A percentile compares a stretch with the other conserved stretches of the same genome.
phyloP scores from a whole-genome alignment of 1,140 invertebrate species.

The Solenopsis fugax region DNA sequence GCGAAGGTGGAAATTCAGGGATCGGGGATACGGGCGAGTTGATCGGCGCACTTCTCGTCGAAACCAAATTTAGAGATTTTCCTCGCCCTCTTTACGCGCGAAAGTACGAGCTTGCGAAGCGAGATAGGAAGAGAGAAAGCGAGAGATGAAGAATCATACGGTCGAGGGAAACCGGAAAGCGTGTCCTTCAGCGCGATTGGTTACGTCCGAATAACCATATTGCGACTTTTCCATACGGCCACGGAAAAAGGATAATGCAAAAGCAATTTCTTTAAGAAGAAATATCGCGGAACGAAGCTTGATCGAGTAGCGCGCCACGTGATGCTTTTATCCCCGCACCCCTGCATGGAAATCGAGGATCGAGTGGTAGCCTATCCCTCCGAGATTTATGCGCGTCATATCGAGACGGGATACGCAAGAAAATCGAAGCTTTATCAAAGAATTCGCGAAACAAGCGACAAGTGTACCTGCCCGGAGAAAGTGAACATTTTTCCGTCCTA shows the following conservation, averaged over 20 bases:
- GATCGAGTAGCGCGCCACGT: slow-evolving; percentile 38
- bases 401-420: not conserved
- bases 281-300: slow-evolving; percentile 39
- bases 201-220: slow-evolving; percentile 19
- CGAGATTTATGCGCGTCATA: slow-evolving; percentile 38
- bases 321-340: not conserved
- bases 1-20: slow-evolving; percentile 21
- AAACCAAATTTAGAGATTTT: slow-evolving; percentile 47
- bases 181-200: slow-evolving; percentile 24
- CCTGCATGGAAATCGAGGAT: slow-evolving; percentile 30
- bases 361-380: not conserved
- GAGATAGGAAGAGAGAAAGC: not conserved
- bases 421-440: not conserved
- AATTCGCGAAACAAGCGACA: not conserved
- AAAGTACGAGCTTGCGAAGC: not conserved
- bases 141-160: not conserved
- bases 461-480: not conserved
- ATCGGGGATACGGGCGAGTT: slow-evolving; percentile 1
- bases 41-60: slow-evolving; percentile 7
- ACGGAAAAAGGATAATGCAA: slow-evolving; percentile 46
- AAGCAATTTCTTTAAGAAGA: slow-evolving; percentile 58
- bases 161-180: not conserved
- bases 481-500: not conserved
- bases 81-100: not conserved
- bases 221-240: slow-evolving; percentile 30